phyloP scores from a whole-genome alignment of 2,113 vertebrate genomes.

The Bufo bufo region DNA sequence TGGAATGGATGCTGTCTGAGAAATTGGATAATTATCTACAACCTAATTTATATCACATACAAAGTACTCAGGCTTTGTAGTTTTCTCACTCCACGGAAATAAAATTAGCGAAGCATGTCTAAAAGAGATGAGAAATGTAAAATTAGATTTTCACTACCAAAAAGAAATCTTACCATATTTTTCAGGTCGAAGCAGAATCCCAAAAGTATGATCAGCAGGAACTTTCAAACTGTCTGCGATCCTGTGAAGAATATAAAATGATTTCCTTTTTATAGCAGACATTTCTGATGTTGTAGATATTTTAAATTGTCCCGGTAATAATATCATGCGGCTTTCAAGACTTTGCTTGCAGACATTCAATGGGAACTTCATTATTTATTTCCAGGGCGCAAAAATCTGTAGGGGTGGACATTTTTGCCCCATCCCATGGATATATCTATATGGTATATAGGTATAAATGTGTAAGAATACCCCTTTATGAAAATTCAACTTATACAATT shows the following conservation, averaged over 20 bases:
- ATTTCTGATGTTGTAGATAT: too few species aligned
- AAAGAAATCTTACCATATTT: constrained; percentile 66
- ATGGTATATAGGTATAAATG: too few species aligned
- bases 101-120: neutral
- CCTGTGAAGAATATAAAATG: constrained; percentile 64
- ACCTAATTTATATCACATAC: neutral
- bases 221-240: constrained; percentile 72
- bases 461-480: too few species aligned
- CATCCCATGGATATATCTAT: too few species aligned
- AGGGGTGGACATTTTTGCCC: too few species aligned
- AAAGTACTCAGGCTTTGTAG: neutral
- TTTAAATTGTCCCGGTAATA: too few species aligned
- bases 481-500: too few species aligned
- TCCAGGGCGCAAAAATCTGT: too few species aligned
- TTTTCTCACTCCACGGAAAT: neutral
- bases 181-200: constrained; percentile 60
- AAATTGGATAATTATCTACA: neutral
- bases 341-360: too few species aligned
- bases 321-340: too few species aligned
- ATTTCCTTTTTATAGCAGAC: neutral
- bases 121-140: neutral
- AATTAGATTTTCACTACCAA: neutral
- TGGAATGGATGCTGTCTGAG: neutral
- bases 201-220: constrained; percentile 70
- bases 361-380: too few species aligned